Percentiles rank a stretch among this genome's conserved stretches.
Evolutionary conservation across 1,140 invertebrate genomes (phyloP).

Genomic region (Drosophila quadrilineata): DNA sequence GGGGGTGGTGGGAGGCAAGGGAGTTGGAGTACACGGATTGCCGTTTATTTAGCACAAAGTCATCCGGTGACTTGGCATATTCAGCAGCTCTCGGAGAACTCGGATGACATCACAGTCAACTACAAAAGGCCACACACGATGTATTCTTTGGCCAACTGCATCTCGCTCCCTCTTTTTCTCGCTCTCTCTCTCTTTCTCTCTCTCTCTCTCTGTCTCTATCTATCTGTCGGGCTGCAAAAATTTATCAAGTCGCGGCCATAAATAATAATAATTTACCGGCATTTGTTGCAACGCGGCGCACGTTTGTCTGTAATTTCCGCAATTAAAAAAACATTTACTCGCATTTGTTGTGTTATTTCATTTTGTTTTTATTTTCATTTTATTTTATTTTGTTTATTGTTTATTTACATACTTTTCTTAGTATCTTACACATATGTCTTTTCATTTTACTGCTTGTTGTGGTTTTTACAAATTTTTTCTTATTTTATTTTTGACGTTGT

Average conservation of each 20-base stretch:
- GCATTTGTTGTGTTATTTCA: slow-evolving; percentile 52
- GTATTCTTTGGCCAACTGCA: slow-evolving; percentile 46
- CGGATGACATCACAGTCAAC: slow-evolving; percentile 44
- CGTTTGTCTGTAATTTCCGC: slow-evolving; percentile 79
- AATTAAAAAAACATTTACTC: slow-evolving; percentile 81
- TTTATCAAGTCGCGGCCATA: slow-evolving; percentile 78
- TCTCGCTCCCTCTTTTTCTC: background rate
- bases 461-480: too few relatives aligned
- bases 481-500: too few relatives aligned
- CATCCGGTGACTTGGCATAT: slow-evolving; percentile 40
- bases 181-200: background rate
- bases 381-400: slow-evolving; percentile 25
- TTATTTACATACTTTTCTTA: too few relatives aligned
- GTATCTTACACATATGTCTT: too few relatives aligned
- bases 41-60: slow-evolving; percentile 36
- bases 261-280: slow-evolving; percentile 77
- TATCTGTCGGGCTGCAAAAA: too few relatives aligned
- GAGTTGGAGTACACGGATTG: too few relatives aligned
- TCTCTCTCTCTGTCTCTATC: too few relatives aligned
- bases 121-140: slow-evolving; percentile 75
- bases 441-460: too few relatives aligned
- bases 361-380: slow-evolving; percentile 34
- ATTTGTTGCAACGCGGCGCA: slow-evolving; percentile 61
- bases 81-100: slow-evolving; percentile 7
- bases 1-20: too few relatives aligned